These are phyloP conservation scores for Microtus ochrogaster DNA, from an alignment of 2,113 vertebrate species.

Conservation along the genomic window DNA sequence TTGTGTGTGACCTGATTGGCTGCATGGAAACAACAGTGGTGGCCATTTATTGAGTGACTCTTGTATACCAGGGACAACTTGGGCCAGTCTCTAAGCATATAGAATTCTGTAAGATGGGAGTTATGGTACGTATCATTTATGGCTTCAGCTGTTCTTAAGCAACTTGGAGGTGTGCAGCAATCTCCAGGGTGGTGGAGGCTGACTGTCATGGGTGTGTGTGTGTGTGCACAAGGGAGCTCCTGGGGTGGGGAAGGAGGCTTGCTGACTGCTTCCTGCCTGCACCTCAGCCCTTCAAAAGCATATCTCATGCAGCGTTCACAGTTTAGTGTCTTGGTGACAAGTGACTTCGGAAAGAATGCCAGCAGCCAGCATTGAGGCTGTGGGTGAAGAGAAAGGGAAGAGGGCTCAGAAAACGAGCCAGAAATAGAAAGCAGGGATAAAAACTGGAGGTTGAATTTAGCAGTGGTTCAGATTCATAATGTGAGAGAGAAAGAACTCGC, in stretches of 20 bases:
- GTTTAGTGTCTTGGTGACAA: not conserved
- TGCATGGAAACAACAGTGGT: not conserved
- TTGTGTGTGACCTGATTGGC: not conserved
- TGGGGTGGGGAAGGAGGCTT: not conserved
- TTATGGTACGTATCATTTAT: not conserved
- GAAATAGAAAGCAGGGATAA: constrained; percentile 11
- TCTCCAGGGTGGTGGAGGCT: not conserved
- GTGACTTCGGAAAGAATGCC: not conserved
- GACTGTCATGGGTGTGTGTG: not conserved
- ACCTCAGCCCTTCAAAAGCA: not conserved
- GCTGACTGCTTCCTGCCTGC: not conserved
- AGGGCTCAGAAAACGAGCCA: not conserved
- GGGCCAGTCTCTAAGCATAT: not conserved
- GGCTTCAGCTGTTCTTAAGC: not conserved
- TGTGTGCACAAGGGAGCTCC: not conserved
- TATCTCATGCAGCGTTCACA: not conserved
- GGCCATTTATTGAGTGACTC: not conserved
- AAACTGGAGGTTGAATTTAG: not conserved
- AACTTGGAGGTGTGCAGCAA: not conserved
- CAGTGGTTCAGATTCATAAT: not conserved
- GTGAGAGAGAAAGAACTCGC: not conserved
- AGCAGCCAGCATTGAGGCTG: not conserved
- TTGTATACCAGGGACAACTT: not conserved
- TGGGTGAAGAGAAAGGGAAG: not conserved
- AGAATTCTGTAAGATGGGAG: not conserved